Conservation (phyloP, 2,888 invertebrate genomes). For the Eumacrocentrus americanus region DNA sequence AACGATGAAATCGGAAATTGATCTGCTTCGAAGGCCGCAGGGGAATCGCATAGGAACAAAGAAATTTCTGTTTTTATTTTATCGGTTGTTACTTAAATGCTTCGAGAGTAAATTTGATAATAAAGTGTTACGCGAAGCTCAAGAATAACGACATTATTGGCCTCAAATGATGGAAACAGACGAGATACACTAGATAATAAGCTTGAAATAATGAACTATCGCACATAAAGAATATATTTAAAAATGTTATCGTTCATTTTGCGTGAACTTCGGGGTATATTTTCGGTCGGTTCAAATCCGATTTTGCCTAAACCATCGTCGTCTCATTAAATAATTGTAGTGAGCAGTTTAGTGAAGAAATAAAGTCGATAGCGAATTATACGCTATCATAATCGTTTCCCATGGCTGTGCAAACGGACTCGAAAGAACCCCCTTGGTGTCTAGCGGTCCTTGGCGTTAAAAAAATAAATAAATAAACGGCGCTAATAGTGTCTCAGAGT, state of each 20-base stretch:
- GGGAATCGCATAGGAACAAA: neutral
- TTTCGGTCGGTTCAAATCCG: neutral
- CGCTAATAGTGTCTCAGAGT: conserved; percentile 10
- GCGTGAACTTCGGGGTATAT: conserved; percentile 6
- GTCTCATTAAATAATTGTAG: neutral
- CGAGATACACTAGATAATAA: neutral
- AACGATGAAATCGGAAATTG: neutral
- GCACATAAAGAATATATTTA: conserved; percentile 15
- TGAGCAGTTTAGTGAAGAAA: conserved; percentile 5
- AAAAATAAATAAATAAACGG: no score
- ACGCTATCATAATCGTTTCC: conserved; percentile 21
- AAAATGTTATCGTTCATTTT: conserved; percentile 3
- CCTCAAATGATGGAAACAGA: conserved; percentile 1
- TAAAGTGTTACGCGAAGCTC: conserved; percentile 3
- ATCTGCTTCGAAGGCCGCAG: neutral
- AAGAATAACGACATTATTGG: conserved; percentile 6
- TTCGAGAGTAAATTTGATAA: neutral
- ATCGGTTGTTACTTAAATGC: neutral
- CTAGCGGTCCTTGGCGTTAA: conserved; percentile 30
- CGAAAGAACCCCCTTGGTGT: conserved; percentile 29
- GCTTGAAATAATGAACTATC: conserved; percentile 6
- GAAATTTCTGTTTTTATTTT: conserved; percentile 2
- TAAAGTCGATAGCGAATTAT: conserved; percentile 1
- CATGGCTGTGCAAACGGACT: conserved; percentile 40
- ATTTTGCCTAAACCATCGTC: neutral